Percentiles rank a stretch among this genome's conserved stretches.
Evolutionary conservation across 2,888 invertebrate species (phyloP).

Genomic region (Tenodera sinensis): DNA sequence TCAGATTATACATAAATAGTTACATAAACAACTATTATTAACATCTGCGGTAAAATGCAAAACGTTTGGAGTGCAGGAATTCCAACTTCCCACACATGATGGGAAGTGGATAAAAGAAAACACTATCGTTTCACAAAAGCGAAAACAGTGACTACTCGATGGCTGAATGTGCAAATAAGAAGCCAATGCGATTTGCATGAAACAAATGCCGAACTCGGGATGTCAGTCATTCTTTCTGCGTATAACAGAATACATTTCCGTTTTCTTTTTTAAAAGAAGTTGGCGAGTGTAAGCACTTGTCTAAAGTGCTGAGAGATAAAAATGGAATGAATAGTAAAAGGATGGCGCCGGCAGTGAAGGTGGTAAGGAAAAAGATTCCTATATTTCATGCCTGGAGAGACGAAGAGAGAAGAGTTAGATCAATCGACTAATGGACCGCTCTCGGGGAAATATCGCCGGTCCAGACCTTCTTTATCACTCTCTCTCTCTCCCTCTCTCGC

Average conservation of each 20-base stretch:
- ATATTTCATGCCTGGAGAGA: background rate
- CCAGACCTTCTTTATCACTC: background rate
- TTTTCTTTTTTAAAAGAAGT: background rate
- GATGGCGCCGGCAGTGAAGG: background rate
- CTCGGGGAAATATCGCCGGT: background rate
- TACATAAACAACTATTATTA: no score
- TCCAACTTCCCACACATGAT: no score
- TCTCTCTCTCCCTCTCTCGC: background rate
- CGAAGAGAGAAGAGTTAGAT: background rate
- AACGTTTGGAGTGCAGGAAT: no score
- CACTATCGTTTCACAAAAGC: no score
- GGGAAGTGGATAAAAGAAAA: no score
- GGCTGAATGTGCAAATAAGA: no score
- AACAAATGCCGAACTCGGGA: background rate
- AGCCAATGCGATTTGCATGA: no score
- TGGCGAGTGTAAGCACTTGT: background rate
- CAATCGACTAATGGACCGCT: conserved; percentile 12
- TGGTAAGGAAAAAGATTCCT: background rate
- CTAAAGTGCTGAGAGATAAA: background rate
- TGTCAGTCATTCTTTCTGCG: background rate
- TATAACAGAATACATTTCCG: background rate
- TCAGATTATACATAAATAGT: no score
- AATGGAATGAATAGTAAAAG: background rate
- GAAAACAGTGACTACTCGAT: no score
- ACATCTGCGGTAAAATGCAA: no score